Evolutionary conservation across 2,113 vertebrate species (phyloP), one percentile per base, ranked within the genome.

Genomic region (Corydoras sp.): DNA sequence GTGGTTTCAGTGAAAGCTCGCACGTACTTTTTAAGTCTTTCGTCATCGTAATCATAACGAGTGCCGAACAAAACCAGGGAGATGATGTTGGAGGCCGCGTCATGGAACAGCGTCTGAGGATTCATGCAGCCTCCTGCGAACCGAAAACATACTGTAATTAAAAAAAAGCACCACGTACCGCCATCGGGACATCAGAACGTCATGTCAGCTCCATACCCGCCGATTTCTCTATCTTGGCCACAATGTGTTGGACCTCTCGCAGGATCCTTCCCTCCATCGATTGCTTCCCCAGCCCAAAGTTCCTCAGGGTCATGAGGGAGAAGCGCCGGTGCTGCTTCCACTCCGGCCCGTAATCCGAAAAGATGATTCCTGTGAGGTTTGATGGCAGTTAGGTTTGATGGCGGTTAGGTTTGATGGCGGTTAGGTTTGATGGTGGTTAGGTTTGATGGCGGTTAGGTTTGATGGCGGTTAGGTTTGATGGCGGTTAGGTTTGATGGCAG

Each of bases 251-350:
- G 7, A 82, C 81, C 77, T 93, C 91, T 61, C 88, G 82, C 0
- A 35, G 66, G 80, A 92, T 86, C 76, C 76, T 83, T 29, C 86
- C 73, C 73, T 91, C 92, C 87, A 92, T 79, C 0, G 89, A 86
- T 79, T 87, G 88, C 77, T 92, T 92, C 77, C 91, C 92, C 84
- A 92, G 78, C 3, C 90, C 91, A 11, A 92, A 91, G 82, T 89
- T 88, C 76, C 85, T 88, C 77, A 94, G 69, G 0, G 88, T 88
- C 61, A 80, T 80, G 24, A 92, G 24, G 0, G 83, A 50, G 31
- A 93, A 94, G 49, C 82, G 87, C 3, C 90, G 83, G 66, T 82
- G 78, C 56, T 92, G 87, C 18, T 78, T 90, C 91, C 91, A 92
- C 3, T 1, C 0, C 0, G 12, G 72, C 0, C 87, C 89, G 0